These are phyloP conservation scores for Blastomussa wellsi DNA, from an alignment of 92 coral and sea anemone genomes.

Conservation along the genomic window DNA sequence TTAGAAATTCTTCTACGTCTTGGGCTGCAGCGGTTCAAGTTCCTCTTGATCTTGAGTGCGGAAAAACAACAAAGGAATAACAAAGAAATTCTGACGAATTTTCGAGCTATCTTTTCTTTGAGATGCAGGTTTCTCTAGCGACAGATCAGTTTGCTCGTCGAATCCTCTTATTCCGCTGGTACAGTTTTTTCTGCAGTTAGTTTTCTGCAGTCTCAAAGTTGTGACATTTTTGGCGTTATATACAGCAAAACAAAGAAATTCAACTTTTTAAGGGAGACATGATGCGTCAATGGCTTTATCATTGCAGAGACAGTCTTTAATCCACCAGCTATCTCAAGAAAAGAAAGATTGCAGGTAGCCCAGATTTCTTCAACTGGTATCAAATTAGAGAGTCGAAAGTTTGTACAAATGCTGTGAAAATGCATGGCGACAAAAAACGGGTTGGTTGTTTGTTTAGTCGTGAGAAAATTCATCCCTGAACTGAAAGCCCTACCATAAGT, in stretches of 20 bases:
- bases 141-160: background rate
- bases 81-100: background rate
- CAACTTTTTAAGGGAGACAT: no score
- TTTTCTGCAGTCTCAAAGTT: background rate
- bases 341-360: background rate
- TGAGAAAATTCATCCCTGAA: background rate
- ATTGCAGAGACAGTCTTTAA: background rate
- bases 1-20: no score
- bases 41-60: no score
- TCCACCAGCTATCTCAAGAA: slow-evolving; percentile 12
- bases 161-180: background rate
- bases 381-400: background rate
- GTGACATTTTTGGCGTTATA: background rate
- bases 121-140: background rate
- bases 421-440: background rate
- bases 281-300: background rate
- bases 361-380: slow-evolving; percentile 5
- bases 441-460: background rate
- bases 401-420: slow-evolving; percentile 4
- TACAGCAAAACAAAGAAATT: background rate
- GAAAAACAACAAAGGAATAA: background rate
- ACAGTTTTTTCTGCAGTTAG: background rate
- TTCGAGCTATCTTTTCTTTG: background rate
- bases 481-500: background rate
- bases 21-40: no score